Evolutionary conservation across 2,888 invertebrate genomes (phyloP), one percentile per base, ranked within the genome.

Genomic region (Parelbella ahira): DNA sequence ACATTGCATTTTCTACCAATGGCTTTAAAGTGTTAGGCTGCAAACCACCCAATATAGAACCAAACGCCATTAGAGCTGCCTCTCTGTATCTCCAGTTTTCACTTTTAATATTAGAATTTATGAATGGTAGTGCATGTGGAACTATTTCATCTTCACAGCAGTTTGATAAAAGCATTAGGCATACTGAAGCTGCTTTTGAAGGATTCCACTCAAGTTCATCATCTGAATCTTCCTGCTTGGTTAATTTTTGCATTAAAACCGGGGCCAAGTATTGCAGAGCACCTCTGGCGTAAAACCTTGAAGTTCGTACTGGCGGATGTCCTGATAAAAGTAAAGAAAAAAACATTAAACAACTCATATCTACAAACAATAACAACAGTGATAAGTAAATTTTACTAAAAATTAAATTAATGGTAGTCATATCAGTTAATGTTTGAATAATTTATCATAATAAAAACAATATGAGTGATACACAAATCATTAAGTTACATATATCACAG

Each of bases 141-240:
- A 99, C 96, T 50, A 99, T 96, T 66, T 95, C 96, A 75, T 99
- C 97, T 78, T 98, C 98, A 70, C 98, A 98, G 70, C 99, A 99
- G 29, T 97, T 95, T 9, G 99, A 96, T 54, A 99, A 88, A 30
- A 99, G 89, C 97, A 99, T 99, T 12, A 99, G 89, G 73, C 99
- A 99, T 2, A 99, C 99, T 19, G 99, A 98, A 1, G 99, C 97
- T 0, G 99, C 98, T 88, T 99, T 99, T 55, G 97, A 96, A 0
- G 99, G 99, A 80, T 98, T 99, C 99, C 99, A 99, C 63, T 98
- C 98, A 66, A 99, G 96, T 73, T 99, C 99, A 78, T 99, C 98
- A 69, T 99, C 99, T 58, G 93, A 91, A 72, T 99, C 98, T 69
- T 97, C 97, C 87, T 99, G 98, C 77, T 98, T 97, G 3, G 98